A percentile compares a stretch with the other conserved stretches of the same genome.
phyloP scores from a whole-genome alignment of 2,113 vertebrate genomes.

The Trachemys scripta region DNA sequence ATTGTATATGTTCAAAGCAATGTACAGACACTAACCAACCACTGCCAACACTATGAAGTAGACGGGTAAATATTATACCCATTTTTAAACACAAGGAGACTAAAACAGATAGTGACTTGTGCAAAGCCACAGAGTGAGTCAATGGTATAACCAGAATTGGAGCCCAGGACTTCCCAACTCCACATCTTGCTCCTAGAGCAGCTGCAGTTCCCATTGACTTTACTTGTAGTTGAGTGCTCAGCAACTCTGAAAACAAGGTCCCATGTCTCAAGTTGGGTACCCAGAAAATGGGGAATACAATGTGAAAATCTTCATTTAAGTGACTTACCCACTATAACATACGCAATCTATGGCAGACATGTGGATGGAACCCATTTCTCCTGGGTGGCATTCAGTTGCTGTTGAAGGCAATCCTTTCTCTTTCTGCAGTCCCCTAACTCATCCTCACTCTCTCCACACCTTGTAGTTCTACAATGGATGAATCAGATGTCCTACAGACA shows the following conservation, averaged over 20 bases:
- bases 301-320: neutral
- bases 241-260: neutral
- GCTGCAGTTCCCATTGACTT: neutral
- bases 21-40: neutral
- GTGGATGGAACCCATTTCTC: neutral
- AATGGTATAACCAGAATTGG: neutral
- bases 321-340: neutral
- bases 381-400: neutral
- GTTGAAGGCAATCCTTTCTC: neutral
- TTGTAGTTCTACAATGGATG: neutral
- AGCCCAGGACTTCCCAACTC: neutral
- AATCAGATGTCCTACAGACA: neutral
- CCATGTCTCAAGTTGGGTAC: neutral
- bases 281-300: neutral
- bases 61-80: neutral
- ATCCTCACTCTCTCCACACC: neutral
- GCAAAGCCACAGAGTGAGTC: neutral
- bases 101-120: neutral
- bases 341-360: neutral
- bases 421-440: neutral
- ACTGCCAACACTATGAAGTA: neutral
- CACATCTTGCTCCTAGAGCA: neutral
- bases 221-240: neutral
- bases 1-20: neutral
- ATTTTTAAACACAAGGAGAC: neutral